Evolutionary conservation across 2,113 vertebrate genomes (phyloP).

Genomic region (Ardeotis arabs): DNA sequence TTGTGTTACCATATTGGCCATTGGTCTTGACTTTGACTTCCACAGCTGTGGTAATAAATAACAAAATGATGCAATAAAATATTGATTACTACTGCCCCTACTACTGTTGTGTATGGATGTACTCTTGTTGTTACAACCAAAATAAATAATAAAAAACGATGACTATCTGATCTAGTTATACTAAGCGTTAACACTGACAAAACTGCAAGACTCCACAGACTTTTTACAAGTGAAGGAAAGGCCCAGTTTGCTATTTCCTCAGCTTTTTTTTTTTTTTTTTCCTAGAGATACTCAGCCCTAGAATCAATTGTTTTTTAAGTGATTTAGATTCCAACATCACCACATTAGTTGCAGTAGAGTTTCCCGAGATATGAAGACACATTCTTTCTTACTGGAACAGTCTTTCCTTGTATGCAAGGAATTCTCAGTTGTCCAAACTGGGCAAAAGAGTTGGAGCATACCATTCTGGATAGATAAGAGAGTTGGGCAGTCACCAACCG

Average conservation of each 20-base stretch:
- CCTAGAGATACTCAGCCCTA: background rate
- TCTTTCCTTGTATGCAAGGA: background rate
- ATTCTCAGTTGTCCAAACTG: background rate
- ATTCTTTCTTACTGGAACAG: rapidly evolving
- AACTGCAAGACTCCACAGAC: background rate
- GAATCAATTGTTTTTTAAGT: background rate
- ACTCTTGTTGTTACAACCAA: background rate
- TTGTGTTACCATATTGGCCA: background rate
- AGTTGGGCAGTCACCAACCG: background rate
- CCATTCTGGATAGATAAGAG: background rate
- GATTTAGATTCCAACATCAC: background rate
- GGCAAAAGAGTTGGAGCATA: background rate
- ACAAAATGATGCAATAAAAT: background rate
- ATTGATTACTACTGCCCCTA: background rate
- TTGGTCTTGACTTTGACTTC: background rate
- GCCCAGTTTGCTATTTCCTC: background rate
- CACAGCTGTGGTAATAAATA: background rate
- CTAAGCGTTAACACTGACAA: background rate
- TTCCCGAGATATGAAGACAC: background rate
- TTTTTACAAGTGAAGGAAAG: background rate
- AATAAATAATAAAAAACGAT: background rate
- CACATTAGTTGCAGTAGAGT: background rate
- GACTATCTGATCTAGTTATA: background rate
- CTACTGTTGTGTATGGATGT: background rate
- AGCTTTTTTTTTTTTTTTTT: background rate